Conservation (phyloP, 2,797 vertebrate species). For the Sebastes kiyomatsui region DNA sequence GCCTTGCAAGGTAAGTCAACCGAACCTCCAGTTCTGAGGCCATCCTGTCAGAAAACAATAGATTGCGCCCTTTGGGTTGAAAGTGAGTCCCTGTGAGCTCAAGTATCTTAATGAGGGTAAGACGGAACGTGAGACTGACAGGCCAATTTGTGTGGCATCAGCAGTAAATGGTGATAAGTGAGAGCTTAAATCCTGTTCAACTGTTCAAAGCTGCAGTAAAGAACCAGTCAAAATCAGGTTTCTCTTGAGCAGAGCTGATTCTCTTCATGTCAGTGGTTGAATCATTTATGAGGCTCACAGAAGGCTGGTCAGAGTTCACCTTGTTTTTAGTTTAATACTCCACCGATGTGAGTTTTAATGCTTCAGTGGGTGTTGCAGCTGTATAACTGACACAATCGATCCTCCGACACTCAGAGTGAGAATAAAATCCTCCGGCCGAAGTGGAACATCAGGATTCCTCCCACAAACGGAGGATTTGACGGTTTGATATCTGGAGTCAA, state of each 20-base stretch:
- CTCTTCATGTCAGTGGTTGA: not conserved
- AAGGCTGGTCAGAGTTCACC: not conserved
- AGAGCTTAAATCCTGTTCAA: not conserved
- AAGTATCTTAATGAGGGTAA: not conserved
- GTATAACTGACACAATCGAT: not conserved
- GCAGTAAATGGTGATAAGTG: not conserved
- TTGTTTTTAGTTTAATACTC: not conserved
- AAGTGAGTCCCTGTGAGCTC: not conserved
- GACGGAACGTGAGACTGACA: not conserved
- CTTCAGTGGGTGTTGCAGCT: not conserved
- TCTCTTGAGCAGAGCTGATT: not conserved
- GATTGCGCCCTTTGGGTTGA: too few relatives aligned
- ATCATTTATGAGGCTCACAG: not conserved
- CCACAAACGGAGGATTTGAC: not conserved
- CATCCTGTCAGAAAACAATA: too few relatives aligned
- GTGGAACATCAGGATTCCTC: slow-evolving; percentile 3
- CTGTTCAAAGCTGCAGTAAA: not conserved
- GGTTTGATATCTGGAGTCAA: not conserved
- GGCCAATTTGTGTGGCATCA: not conserved
- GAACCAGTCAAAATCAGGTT: not conserved
- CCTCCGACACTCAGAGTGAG: not conserved
- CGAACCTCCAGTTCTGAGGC: too few relatives aligned
- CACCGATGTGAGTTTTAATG: not conserved
- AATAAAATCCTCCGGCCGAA: not conserved
- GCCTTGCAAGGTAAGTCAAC: too few relatives aligned